Conservation (phyloP, 2,797 vertebrate species). For the Tympanoctomys barrerae region DNA sequence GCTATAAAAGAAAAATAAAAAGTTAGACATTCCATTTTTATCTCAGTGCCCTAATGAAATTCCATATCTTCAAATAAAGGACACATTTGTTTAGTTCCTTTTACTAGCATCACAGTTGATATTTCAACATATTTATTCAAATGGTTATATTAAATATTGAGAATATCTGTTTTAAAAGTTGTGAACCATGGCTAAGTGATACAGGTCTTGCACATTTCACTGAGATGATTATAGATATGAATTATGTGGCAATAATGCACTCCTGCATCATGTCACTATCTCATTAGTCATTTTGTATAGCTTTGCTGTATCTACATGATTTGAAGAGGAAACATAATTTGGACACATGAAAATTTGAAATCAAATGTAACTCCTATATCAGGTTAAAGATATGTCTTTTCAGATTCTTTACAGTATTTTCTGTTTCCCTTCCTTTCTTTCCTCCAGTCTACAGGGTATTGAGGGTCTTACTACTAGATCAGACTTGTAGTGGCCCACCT, state of each 20-base stretch:
- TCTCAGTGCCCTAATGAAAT: not conserved
- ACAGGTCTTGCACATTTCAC: not conserved
- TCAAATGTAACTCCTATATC: not conserved
- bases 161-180: not conserved
- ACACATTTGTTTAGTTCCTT: not conserved
- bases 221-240: conserved; percentile 45
- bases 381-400: conserved; percentile 57
- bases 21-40: not conserved
- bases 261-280: not conserved
- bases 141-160: conserved; percentile 1
- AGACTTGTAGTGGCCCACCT: no score
- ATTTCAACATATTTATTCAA: conserved; percentile 1
- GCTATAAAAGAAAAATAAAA: not conserved
- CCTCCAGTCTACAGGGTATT: conserved; percentile 65
- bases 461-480: no score
- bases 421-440: not conserved
- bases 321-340: conserved; percentile 65
- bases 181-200: not conserved
- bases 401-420: conserved; percentile 74
- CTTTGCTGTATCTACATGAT: not conserved
- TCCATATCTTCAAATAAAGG: not conserved
- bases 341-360: conserved; percentile 29
- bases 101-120: not conserved
- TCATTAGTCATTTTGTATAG: not conserved
- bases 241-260: not conserved